Percentiles rank a stretch among this genome's conserved stretches.
Conservation (phyloP, 2,797 vertebrate species). For the Helarctos malayanus region DNA sequence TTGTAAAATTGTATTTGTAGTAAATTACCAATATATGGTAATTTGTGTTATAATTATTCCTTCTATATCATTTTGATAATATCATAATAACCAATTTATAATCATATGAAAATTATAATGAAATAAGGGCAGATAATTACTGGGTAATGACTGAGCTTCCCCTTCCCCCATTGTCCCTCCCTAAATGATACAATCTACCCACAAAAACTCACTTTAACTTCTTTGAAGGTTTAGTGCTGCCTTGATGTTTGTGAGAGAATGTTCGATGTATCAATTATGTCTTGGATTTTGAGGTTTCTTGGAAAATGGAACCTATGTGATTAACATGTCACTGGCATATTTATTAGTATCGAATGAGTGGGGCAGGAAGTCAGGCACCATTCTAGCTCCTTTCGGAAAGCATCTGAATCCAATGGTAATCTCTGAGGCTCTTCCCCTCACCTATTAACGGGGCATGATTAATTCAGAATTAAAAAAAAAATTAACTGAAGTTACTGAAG, state of each 20-base stretch:
- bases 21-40: background rate
- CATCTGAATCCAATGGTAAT: background rate
- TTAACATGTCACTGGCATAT: background rate
- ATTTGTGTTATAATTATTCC: background rate
- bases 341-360: background rate
- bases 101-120: background rate
- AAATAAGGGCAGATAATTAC: background rate
- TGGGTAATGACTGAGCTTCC: background rate
- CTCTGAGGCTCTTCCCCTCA: background rate
- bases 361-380: background rate
- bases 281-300: slow-evolving; percentile 14
- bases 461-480: background rate
- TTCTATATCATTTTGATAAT: background rate
- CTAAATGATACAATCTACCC: background rate
- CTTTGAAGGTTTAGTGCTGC: slow-evolving; percentile 22
- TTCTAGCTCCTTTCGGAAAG: background rate
- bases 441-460: background rate
- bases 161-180: background rate
- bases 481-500: background rate
- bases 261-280: background rate
- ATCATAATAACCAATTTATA: background rate
- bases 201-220: slow-evolving; percentile 3
- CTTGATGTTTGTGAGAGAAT: background rate
- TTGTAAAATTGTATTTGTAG: slow-evolving; percentile 33
- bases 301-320: background rate